Evolutionary conservation across 2,888 invertebrate species (phyloP).

Genomic region (Lobophora halterata): DNA sequence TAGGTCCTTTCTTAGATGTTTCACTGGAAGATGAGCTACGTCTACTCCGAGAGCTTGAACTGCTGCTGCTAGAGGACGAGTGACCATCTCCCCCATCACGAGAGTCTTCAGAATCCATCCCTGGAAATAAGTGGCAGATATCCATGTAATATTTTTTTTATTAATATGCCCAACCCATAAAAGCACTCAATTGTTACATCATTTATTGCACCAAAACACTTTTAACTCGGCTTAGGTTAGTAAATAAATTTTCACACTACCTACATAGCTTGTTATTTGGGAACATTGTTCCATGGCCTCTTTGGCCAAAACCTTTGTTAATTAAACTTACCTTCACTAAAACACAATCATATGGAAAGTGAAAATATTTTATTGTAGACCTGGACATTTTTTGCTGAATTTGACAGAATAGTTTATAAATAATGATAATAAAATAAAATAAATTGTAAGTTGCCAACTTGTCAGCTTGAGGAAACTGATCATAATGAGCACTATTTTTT

Average conservation of each 20-base stretch:
- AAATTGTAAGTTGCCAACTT: no score
- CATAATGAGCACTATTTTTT: no score
- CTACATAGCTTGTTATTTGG: constrained; percentile 25
- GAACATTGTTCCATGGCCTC: constrained; percentile 1
- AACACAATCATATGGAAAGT: not conserved
- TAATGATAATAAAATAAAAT: no score
- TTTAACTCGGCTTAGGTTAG: constrained; percentile 38
- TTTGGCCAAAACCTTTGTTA: constrained; percentile 1
- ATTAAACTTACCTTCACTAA: constrained; percentile 11
- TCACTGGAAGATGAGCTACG: constrained; percentile 70
- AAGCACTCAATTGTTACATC: constrained; percentile 45
- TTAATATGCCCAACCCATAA: constrained; percentile 42
- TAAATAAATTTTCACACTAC: constrained; percentile 37
- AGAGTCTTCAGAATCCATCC: constrained; percentile 83
- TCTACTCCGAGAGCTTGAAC: constrained; percentile 69
- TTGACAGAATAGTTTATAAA: no score
- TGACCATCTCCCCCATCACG: constrained; percentile 72
- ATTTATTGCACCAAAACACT: constrained; percentile 40
- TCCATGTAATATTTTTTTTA: constrained; percentile 34
- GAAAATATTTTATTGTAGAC: not conserved
- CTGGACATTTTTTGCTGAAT: not conserved
- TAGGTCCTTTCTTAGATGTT: constrained; percentile 61
- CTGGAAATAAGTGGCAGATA: constrained; percentile 56
- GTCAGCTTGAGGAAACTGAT: no score
- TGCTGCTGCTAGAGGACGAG: constrained; percentile 75